These are phyloP conservation scores for Ictidomys tridecemlineatus DNA, from an alignment of 2,113 vertebrate genomes.

Conservation along the genomic window DNA sequence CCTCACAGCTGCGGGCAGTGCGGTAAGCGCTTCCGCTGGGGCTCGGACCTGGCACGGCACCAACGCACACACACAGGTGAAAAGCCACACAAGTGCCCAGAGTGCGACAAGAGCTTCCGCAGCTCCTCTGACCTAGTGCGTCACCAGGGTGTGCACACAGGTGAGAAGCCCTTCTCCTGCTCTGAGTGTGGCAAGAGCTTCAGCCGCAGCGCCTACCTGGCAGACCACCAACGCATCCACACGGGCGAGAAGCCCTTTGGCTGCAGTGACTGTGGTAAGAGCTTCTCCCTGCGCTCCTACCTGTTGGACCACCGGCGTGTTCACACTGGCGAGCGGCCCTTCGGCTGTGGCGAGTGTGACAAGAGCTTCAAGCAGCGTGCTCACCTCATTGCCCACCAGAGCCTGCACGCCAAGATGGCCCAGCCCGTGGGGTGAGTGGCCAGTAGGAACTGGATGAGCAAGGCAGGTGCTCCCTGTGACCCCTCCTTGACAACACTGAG, in stretches of 20 bases:
- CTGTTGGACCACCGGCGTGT: constrained; percentile 82
- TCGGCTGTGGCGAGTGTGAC: constrained; percentile 78
- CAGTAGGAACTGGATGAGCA: neutral
- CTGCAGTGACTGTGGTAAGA: constrained; percentile 81
- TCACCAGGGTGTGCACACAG: constrained; percentile 83
- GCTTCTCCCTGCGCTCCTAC: constrained; percentile 82
- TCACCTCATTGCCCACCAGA: constrained; percentile 83
- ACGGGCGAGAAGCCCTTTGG: constrained; percentile 79
- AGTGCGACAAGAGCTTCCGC: constrained; percentile 82
- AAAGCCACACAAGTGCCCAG: constrained; percentile 81
- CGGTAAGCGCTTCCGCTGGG: constrained; percentile 84
- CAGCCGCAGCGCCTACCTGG: constrained; percentile 81
- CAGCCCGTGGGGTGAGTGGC: constrained; percentile 71
- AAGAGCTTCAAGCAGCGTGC: constrained; percentile 84
- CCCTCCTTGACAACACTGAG: neutral
- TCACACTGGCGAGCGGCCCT: constrained; percentile 81
- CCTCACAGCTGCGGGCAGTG: constrained; percentile 79
- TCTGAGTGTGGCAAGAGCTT: constrained; percentile 80
- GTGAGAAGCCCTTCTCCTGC: constrained; percentile 82
- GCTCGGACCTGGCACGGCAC: constrained; percentile 80
- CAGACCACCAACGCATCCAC: constrained; percentile 83
- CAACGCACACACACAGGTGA: constrained; percentile 82
- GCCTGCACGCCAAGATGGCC: constrained; percentile 79
- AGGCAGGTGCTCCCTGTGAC: neutral
- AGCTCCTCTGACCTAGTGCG: constrained; percentile 82